Evolutionary conservation across 2,113 vertebrate species (phyloP), one percentile per base, ranked within the genome.

Genomic region (Cyanoramphus novaezelandiae): DNA sequence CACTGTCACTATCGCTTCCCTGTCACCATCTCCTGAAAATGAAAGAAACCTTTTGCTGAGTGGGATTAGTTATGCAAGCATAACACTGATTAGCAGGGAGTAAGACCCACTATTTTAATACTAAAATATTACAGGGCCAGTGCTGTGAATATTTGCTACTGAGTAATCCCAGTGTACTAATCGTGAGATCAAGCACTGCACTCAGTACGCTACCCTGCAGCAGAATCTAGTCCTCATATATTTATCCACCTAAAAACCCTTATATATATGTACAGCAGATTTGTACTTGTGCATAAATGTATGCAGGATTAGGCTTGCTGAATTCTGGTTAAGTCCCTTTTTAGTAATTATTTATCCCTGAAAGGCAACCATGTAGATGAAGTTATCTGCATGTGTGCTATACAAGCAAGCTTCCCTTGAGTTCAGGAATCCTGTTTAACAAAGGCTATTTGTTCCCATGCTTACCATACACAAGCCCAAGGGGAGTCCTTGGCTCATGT

Each of bases 61-160:
- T 0, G 2, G 57, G 39, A 80, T 29, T 28, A 62, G 25, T 1
- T 0, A 0, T 50, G 55, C 28, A 62, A 63, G 29, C n/a, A 1
- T 1, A 5, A 35, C 33, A 0, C 20, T 7, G 23, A 29, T 14
- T 24, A 67, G 3, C 33, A 70, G 31, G 55, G 59, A 75, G 21
- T 0, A 5, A 89, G 47, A n/a, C 4, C 13, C 65, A 13, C 35
- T 6, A 35, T 29, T 29, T 64, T 33, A 77, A 18, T 2, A 41
- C 21, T 19, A 2, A 68, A 65, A 33, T n/a, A 17, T 27, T 13
- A 62, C 50, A 68, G 55, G 52, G 55, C 16, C 41, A 41, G 33
- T 2, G 6, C 52, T 72, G 65, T 52, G 35, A 82, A 82, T 28
- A 62, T 68, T 82, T 23, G 21, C 41, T 79, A 6, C 2, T 11